Base-by-base conservation (phyloP, 2,113 vertebrate genomes). In the Mirounga angustirostris region DNA sequence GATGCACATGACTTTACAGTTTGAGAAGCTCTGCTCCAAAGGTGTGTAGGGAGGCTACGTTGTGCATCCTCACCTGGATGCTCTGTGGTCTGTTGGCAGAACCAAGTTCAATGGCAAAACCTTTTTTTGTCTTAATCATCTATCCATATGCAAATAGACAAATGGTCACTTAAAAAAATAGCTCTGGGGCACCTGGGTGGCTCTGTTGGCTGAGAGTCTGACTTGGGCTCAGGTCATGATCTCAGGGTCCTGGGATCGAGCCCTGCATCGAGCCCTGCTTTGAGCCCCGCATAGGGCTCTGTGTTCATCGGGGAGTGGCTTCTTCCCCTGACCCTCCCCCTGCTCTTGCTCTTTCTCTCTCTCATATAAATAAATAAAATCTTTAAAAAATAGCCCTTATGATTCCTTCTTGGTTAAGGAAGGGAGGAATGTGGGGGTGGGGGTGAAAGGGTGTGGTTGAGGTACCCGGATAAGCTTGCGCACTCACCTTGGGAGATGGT, bases 401-500 rank as follows among this genome's bases (percentile, higher is more conserved):
- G 11, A 46, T 16, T 63, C 28, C 56, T 82, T 65, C 10, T 81
- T 16, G 26, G 90, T 22, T 15, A 40, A 10, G 54, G 0, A 0
- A 24, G 12, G 33, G 1, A 18, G 22, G 22, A 4, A 8, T 0
- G 52, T 33, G 10, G 3, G 28, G 83, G 22, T 1, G 15, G 82
- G 67, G 43, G 4, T 2, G 7, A 16, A 2, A 1, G 52, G 81
- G 0, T 2, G 0, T 0, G 3, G 30, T 58, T 10, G n/a, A 5
- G 61, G 30, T 9, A 40, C 69, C 19, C 2, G 33, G 61, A 6
- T 0, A 3, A 8, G 19, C 24, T 0, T 0, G 1, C 26, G 36
- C 2, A 65, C 98, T 99, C 98, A 99, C 99, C 99, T 99, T 99
- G 99, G 24, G 99, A 99, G 97, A 99, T 99, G 95, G 99, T 98